Evolutionary conservation across 2,888 invertebrate species (phyloP).

Genomic region (Gortyna flavago): DNA sequence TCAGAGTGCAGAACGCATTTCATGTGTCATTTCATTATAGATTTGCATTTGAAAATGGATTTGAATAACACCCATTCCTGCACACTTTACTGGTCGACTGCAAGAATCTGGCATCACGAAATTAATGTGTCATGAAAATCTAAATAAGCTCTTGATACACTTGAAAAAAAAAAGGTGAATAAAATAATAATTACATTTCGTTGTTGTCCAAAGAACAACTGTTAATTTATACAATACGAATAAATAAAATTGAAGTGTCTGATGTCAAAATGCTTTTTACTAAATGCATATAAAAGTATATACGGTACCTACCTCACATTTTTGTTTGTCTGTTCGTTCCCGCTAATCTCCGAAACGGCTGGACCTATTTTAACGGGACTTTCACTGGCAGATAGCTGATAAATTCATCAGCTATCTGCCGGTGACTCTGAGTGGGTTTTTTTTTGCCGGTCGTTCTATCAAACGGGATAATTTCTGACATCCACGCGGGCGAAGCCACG

Average conservation of each 20-base stretch:
- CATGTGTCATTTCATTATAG: conserved; percentile 16
- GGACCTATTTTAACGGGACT: too few species aligned
- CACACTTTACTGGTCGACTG: neutral
- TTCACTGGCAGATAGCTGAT: too few species aligned
- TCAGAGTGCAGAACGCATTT: neutral
- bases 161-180: neutral
- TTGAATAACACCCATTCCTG: neutral
- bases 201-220: neutral
- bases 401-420: too few species aligned
- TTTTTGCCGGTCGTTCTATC: neutral
- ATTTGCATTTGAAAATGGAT: conserved; percentile 23
- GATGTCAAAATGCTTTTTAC: too few species aligned
- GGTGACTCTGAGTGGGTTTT: too few species aligned
- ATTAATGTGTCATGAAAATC: neutral
- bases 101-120: neutral
- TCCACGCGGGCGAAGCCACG: neutral
- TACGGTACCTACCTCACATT: too few species aligned
- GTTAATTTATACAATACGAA: neutral
- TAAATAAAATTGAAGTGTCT: too few species aligned
- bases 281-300: too few species aligned
- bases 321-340: too few species aligned
- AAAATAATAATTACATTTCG: neutral
- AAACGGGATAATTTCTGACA: neutral
- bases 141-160: neutral
- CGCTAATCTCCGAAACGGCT: too few species aligned